Base-by-base conservation (phyloP, 2,797 vertebrate genomes). In the Hirundo rustica region DNA sequence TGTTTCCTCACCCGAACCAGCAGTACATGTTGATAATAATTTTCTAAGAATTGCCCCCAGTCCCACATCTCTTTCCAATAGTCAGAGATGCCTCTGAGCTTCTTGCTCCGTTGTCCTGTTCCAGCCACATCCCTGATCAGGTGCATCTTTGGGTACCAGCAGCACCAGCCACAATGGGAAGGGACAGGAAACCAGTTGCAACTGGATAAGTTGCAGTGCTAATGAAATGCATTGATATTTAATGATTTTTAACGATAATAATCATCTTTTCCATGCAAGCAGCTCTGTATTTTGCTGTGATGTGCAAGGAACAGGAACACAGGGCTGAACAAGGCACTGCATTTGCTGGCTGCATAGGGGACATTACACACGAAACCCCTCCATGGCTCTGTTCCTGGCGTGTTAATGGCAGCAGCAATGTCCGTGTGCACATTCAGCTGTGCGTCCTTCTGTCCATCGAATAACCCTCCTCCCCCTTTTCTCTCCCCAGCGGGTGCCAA, bases 401-500 rank as follows among this genome's bases (percentile, higher is more conserved):
- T 10, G n/a, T 9, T 32, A 16, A 44, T 18, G 34, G 78, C 77
- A 2, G 3, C 83, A 26, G 76, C 9, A 3, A 4, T 1, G 3
- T 23, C 19, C 34, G 22, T 0, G 0, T 6, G 4, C 44, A 8
- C 14, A 1, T 27, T 62, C 16, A 44, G 60, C 40, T 14, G 26
- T 57, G 42, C 0, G 0, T 30, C 40, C 11, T 8, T 60, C 17
- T 66, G 53, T 54, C 50, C 71, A 26, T 29, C 0, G 0, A 60
- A 1, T 93, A 91, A 94, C 66, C 11, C 32, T 66, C 6, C 68
- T 95, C 26, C 76, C 72, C 21, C 78, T 53, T 94, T 50, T 93
- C 54, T 92, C 62, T 93, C 97, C 97, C 9, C 95, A 96, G 99
- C 99, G 95, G 99, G 99, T 62, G 98, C 99, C 97, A 99, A 99